Conservation (phyloP, 2,113 vertebrate genomes). For the Pelecanoides urinatrix region DNA sequence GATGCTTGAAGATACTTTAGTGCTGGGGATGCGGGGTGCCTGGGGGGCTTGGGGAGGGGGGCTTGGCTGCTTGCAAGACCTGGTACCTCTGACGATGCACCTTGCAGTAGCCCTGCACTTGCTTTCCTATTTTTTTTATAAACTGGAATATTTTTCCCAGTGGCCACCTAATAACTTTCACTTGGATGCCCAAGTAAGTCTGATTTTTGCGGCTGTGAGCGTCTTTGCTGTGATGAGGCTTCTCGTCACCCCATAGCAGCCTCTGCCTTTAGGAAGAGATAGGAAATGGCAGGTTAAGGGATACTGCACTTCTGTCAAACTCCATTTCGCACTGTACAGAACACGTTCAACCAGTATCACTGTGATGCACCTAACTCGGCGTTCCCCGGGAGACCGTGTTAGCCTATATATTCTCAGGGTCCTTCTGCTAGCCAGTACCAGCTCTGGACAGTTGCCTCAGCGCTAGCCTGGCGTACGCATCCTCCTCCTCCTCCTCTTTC, state of each 20-base stretch:
- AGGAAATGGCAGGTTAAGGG: constrained; percentile 5
- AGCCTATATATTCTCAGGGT: constrained; percentile 61
- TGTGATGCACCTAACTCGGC: constrained; percentile 59
- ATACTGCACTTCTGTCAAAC: background rate
- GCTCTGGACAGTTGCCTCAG: constrained; percentile 9
- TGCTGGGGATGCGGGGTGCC: background rate
- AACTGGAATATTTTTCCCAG: background rate
- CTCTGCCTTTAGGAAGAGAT: background rate
- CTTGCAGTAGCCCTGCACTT: constrained; percentile 27
- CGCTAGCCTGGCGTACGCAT: background rate
- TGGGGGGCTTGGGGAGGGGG: background rate
- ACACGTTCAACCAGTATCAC: constrained; percentile 39
- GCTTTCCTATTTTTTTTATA: background rate
- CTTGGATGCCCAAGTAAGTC: background rate
- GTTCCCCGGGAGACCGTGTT: constrained; percentile 37
- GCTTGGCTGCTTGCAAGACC: constrained; percentile 36
- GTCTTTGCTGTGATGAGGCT: background rate
- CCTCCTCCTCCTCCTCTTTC: background rate
- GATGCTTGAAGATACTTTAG: constrained; percentile 53
- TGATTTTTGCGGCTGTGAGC: background rate
- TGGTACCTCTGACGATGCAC: constrained; percentile 11
- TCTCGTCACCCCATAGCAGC: background rate
- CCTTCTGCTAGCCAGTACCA: constrained; percentile 58
- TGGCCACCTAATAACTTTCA: background rate
- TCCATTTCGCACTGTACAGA: constrained; percentile 14